phyloP scores from a whole-genome alignment of 2,888 invertebrate genomes.

The Acleris laterana region DNA sequence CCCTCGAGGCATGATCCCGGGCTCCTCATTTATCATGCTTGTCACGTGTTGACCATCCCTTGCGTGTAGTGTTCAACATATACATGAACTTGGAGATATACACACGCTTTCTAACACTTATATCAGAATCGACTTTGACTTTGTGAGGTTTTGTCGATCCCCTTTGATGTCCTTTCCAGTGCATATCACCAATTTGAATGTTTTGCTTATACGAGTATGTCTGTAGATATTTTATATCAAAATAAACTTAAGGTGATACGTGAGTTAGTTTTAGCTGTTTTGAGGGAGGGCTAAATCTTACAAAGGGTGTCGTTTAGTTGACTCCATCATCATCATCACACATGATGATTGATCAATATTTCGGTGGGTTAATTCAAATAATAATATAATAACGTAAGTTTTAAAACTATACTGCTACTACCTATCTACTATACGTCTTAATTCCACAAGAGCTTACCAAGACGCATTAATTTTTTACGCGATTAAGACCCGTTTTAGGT shows the following conservation, averaged over 20 bases:
- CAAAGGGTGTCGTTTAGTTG: no score
- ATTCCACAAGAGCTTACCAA: no score
- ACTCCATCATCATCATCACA: no score
- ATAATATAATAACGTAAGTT: no score
- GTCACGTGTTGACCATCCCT: conserved; percentile 83
- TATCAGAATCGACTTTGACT: conserved; percentile 43
- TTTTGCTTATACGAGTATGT: not conserved
- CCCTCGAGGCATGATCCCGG: conserved; percentile 80
- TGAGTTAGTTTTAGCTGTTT: no score
- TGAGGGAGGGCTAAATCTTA: no score
- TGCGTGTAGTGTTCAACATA: conserved; percentile 71
- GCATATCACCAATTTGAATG: not conserved
- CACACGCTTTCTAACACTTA: conserved; percentile 45
- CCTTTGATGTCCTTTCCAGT: conserved; percentile 22
- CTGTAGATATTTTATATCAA: not conserved
- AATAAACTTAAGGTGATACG: not conserved
- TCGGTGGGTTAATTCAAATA: no score
- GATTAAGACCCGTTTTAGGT: no score
- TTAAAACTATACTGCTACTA: no score
- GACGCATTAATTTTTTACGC: no score
- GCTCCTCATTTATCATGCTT: conserved; percentile 81
- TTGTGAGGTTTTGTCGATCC: conserved; percentile 30
- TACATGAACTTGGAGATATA: conserved; percentile 52
- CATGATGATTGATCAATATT: no score
- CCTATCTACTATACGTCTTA: no score